Evolutionary conservation across 2,888 invertebrate genomes (phyloP).

Genomic region (Andrena hattorfiana): DNA sequence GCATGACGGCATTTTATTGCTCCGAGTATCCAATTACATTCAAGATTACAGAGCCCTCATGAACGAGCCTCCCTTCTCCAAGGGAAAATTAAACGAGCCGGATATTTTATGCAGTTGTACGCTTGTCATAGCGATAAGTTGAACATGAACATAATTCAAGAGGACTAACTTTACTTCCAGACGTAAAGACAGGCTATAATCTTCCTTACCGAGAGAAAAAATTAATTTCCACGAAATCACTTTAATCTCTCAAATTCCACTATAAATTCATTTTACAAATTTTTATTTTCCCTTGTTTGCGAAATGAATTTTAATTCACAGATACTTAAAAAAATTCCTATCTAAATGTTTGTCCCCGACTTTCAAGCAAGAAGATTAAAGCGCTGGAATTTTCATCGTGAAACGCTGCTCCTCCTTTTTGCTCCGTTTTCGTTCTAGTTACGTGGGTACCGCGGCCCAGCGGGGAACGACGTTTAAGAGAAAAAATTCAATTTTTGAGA

Average conservation of each 20-base stretch:
- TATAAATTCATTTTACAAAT: too few relatives aligned
- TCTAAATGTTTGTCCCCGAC: not conserved
- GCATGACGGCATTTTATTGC: not conserved
- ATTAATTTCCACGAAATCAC: too few relatives aligned
- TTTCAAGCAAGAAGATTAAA: not conserved
- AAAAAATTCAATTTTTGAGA: not conserved
- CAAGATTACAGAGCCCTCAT: not conserved
- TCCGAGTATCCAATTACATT: conserved; percentile 1
- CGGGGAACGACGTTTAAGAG: not conserved
- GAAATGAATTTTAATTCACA: too few relatives aligned
- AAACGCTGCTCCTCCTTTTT: not conserved
- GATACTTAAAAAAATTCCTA: too few relatives aligned
- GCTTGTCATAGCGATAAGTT: not conserved
- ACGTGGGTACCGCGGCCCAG: not conserved
- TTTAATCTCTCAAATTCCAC: too few relatives aligned
- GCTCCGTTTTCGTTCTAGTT: not conserved
- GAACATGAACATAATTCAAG: not conserved
- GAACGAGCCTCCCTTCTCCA: not conserved
- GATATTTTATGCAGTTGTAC: not conserved
- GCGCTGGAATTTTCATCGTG: too few relatives aligned
- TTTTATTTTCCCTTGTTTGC: too few relatives aligned
- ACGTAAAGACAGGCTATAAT: too few relatives aligned
- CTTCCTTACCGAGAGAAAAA: too few relatives aligned
- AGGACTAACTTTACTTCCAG: too few relatives aligned
- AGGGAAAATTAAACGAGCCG: not conserved